These are phyloP conservation scores for Melanocharis versteri DNA, from an alignment of 2,113 vertebrate species.

Conservation along the genomic window DNA sequence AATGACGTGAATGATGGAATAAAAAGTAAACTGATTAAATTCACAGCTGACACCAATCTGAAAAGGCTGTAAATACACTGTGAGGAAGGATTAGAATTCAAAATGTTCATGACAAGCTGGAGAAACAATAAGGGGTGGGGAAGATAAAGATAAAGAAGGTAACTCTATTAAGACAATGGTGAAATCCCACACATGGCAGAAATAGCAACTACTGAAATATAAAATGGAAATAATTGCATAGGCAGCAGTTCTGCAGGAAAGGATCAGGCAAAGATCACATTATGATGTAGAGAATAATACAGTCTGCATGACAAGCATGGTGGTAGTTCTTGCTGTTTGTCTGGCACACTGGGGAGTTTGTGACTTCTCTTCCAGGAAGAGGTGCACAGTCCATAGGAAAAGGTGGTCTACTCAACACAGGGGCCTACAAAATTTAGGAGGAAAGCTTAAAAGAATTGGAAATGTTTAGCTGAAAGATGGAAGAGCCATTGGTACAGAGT, in stretches of 20 bases:
- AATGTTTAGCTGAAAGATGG: not conserved
- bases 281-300: not conserved
- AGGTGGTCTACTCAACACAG: not conserved
- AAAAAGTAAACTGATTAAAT: slow-evolving; percentile 42
- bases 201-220: not conserved
- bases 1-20: not conserved
- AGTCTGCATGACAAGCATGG: not conserved
- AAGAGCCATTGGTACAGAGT: not conserved
- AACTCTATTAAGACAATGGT: not conserved
- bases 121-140: not conserved
- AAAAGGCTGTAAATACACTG: slow-evolving; percentile 6
- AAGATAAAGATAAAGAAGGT: not conserved
- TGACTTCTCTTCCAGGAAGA: not conserved
- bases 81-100: slow-evolving; percentile 33
- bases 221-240: not conserved
- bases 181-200: not conserved
- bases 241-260: not conserved
- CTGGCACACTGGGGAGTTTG: not conserved
- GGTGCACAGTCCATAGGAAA: not conserved
- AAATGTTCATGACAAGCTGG: not conserved
- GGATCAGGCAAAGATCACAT: not conserved
- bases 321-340: not conserved
- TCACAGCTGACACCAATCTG: slow-evolving; percentile 31
- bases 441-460: not conserved
- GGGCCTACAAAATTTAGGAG: not conserved